Conservation (phyloP, 2,113 vertebrate species). For the Irena cyanogastra region DNA sequence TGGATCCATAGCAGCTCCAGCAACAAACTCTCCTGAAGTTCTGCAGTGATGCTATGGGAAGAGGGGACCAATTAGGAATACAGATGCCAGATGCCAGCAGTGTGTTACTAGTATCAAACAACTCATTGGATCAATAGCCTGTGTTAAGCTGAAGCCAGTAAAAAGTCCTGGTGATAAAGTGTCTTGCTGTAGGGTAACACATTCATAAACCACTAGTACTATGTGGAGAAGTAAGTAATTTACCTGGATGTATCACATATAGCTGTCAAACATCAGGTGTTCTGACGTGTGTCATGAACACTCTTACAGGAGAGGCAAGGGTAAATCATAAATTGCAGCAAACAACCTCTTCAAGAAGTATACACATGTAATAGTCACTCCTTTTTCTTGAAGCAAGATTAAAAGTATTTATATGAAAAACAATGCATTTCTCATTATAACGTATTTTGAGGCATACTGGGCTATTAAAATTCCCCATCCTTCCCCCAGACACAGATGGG, state of each 20-base stretch:
- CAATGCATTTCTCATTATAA: background rate
- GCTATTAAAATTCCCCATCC: background rate
- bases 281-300: background rate
- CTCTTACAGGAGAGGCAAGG: background rate
- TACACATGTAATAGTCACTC: background rate
- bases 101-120: background rate
- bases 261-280: background rate
- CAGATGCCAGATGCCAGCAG: background rate
- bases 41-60: background rate
- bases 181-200: background rate
- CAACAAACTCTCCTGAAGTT: background rate
- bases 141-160: background rate
- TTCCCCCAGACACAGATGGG: background rate
- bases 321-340: background rate
- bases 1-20: background rate
- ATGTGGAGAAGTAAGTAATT: background rate
- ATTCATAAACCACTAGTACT: background rate
- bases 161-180: background rate
- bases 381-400: background rate
- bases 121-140: background rate
- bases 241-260: background rate
- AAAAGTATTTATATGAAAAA: background rate
- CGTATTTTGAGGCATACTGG: background rate
- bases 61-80: background rate
- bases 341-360: background rate